Conservation (phyloP, 2,797 vertebrate species). For the Cyprinella venusta region DNA sequence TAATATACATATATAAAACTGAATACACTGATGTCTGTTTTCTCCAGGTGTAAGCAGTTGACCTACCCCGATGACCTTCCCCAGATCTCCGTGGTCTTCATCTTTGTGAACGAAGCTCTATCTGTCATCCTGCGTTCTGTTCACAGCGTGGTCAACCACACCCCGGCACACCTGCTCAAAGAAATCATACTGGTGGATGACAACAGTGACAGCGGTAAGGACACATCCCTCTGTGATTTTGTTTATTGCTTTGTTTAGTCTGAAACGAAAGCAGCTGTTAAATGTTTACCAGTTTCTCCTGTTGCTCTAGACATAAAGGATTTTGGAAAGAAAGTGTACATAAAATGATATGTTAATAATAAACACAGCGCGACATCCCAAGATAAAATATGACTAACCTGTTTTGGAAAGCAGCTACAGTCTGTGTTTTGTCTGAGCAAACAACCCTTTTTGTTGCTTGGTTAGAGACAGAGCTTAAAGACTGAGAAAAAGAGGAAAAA, state of each 20-base stretch:
- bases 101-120: constrained; percentile 95
- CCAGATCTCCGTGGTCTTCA: constrained; percentile 96
- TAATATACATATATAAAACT: not conserved
- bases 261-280: not conserved
- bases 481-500: constrained; percentile 22
- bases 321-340: not conserved
- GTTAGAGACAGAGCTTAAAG: constrained; percentile 23
- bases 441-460: not conserved
- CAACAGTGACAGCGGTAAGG: constrained; percentile 94
- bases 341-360: not conserved
- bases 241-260: not conserved
- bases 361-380: not conserved
- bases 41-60: constrained; percentile 88
- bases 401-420: not conserved
- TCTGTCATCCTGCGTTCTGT: constrained; percentile 96
- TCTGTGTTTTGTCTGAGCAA: constrained; percentile 24
- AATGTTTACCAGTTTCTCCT: not conserved
- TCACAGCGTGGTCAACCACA: constrained; percentile 97
- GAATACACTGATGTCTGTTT: constrained; percentile 12
- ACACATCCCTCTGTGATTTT: not conserved
- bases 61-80: constrained; percentile 86
- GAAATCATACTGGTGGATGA: constrained; percentile 98
- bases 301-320: constrained; percentile 7
- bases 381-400: constrained; percentile 28
- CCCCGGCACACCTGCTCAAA: constrained; percentile 91